Percentiles rank a stretch among this genome's conserved stretches.
These are phyloP conservation scores for Panorpa germanica DNA, from an alignment of 2,888 invertebrate genomes.

Conservation along the genomic window DNA sequence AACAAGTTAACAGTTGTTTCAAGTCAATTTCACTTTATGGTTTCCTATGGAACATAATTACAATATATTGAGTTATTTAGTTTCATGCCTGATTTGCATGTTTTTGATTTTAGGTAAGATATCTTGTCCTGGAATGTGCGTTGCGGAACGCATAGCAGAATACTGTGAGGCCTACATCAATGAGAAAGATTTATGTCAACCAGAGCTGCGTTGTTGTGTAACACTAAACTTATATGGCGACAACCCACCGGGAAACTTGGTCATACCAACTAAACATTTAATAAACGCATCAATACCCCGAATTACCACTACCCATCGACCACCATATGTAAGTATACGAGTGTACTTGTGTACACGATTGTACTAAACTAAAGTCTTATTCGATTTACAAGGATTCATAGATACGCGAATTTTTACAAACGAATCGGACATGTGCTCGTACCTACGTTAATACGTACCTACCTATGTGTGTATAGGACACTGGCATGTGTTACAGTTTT, in stretches of 20 bases:
- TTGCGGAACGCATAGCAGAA: slow-evolving; percentile 58
- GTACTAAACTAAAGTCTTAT: too few species aligned
- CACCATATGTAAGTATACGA: too few species aligned
- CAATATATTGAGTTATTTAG: slow-evolving; percentile 6
- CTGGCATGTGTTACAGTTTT: too few species aligned
- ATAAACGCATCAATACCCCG: slow-evolving; percentile 26
- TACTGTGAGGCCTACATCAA: slow-evolving; percentile 76
- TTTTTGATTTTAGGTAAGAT: slow-evolving; percentile 25
- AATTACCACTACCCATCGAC: slow-evolving; percentile 21
- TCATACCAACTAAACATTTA: slow-evolving; percentile 51
- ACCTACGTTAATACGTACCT: too few species aligned
- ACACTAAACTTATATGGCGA: slow-evolving; percentile 53
- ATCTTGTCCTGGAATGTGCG: slow-evolving; percentile 77
- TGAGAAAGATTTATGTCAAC: slow-evolving; percentile 49
- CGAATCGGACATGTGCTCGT: too few species aligned
- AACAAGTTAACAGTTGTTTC: too few species aligned
- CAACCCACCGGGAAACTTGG: slow-evolving; percentile 48
- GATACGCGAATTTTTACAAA: too few species aligned
- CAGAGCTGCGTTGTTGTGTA: slow-evolving; percentile 65
- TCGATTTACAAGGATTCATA: too few species aligned
- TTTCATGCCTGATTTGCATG: slow-evolving; percentile 5
- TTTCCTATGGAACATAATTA: slow-evolving; percentile 8
- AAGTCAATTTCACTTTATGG: too few species aligned
- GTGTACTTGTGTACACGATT: too few species aligned
- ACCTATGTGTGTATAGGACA: too few species aligned